Conservation (phyloP, 2,113 vertebrate genomes). For the Macquaria australasica region DNA sequence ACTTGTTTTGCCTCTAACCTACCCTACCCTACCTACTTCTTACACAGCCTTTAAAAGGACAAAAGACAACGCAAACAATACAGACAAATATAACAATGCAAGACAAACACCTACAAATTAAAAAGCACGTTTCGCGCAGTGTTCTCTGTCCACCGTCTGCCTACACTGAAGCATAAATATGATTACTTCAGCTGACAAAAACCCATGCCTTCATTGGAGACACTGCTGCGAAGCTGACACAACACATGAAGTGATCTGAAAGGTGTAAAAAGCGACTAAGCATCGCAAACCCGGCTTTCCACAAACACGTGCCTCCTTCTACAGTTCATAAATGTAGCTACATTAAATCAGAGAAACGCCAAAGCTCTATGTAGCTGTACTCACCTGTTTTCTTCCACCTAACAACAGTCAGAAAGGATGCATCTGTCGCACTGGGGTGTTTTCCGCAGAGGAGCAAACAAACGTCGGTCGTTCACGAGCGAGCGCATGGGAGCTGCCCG, state of each 20-base stretch:
- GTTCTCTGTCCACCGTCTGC: background rate
- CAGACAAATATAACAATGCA: background rate
- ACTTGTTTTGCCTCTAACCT: no score
- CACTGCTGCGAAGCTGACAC: background rate
- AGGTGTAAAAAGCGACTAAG: background rate
- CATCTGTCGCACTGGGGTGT: background rate
- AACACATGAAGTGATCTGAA: no score
- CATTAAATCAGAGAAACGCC: rapidly evolving
- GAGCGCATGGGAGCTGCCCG: background rate
- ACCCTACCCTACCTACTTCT: no score
- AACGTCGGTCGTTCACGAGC: background rate
- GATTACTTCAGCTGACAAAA: background rate
- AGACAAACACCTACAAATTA: background rate
- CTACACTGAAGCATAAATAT: background rate
- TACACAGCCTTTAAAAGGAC: no score
- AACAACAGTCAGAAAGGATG: background rate
- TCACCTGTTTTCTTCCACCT: constrained; percentile 11
- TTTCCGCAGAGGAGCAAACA: background rate
- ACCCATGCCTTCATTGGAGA: background rate
- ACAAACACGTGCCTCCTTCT: background rate
- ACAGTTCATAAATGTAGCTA: background rate
- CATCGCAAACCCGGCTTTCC: background rate
- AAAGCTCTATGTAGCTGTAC: background rate
- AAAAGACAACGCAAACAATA: no score
- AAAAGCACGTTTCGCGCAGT: background rate